Conservation (phyloP, 1,140 invertebrate genomes). For the Trachelipus rathkii region DNA sequence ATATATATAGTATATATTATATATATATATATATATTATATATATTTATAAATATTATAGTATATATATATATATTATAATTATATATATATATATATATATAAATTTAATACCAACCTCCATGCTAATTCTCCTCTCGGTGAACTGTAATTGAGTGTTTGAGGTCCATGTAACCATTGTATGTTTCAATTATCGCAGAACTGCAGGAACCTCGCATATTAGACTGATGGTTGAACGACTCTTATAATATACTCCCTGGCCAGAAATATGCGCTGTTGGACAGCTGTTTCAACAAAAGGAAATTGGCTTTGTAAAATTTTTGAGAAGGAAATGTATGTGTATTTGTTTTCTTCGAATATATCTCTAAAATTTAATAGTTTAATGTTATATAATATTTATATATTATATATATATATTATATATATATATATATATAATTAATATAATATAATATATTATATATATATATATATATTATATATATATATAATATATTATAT, state of each 20-base stretch:
- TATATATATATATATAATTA: no score
- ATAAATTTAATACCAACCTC: slow-evolving; percentile 52
- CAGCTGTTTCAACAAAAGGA: slow-evolving; percentile 17
- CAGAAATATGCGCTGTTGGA: slow-evolving; percentile 36
- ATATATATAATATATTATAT: no score
- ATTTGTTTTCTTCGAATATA: no score
- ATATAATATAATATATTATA: no score
- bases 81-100: slow-evolving; percentile 2
- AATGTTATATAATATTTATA: no score
- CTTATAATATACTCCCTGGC: slow-evolving; percentile 31
- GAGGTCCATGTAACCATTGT: slow-evolving; percentile 31
- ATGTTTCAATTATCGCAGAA: slow-evolving; percentile 32
- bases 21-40: slow-evolving; percentile 11
- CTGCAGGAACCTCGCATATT: slow-evolving; percentile 35
- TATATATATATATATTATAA: slow-evolving; percentile 2
- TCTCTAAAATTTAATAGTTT: no score
- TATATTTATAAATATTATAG: background rate
- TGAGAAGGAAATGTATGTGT: no score
- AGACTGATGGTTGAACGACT: slow-evolving; percentile 38
- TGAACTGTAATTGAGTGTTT: slow-evolving; percentile 42
- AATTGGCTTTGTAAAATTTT: background rate
- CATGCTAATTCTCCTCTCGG: slow-evolving; percentile 66
- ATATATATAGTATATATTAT: no score
- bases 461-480: no score
- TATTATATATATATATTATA: no score